Percentiles rank a stretch among this genome's conserved stretches.
These are phyloP conservation scores for Chaitophorus viminalis DNA, from an alignment of 2,888 invertebrate species.

Conservation along the genomic window DNA sequence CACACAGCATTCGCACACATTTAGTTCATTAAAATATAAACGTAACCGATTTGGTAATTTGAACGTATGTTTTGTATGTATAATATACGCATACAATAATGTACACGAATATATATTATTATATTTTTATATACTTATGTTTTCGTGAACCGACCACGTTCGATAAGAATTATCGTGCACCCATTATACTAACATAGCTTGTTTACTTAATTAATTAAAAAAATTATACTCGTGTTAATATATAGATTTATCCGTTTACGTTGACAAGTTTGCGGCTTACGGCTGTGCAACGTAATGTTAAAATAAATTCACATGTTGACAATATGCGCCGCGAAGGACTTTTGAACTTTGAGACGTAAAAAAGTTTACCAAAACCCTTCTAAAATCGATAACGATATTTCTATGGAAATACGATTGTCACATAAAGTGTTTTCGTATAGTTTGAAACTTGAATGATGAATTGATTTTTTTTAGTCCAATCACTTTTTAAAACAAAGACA, in stretches of 20 bases:
- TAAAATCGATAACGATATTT: background rate
- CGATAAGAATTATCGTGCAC: background rate
- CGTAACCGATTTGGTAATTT: too few relatives aligned
- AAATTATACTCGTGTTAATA: background rate
- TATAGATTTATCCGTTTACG: background rate
- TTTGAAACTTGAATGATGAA: too few relatives aligned
- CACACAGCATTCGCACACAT: too few relatives aligned
- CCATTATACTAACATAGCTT: background rate
- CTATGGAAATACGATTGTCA: background rate
- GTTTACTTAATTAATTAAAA: background rate
- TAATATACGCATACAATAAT: too few relatives aligned
- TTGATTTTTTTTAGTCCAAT: too few relatives aligned
- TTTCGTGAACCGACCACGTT: too few relatives aligned
- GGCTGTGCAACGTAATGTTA: background rate
- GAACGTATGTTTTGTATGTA: too few relatives aligned
- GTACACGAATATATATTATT: too few relatives aligned
- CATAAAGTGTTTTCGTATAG: background rate
- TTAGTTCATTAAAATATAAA: too few relatives aligned
- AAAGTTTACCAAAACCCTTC: background rate
- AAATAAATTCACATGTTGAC: constrained; percentile 2
- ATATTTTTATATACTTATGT: too few relatives aligned
- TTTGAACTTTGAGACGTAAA: background rate
- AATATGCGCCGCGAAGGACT: background rate
- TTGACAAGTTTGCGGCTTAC: background rate
- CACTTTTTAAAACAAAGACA: too few relatives aligned